These are phyloP conservation scores for Meloidogyne floridensis DNA, from an alignment of 1,140 invertebrate species.

Conservation along the genomic window DNA sequence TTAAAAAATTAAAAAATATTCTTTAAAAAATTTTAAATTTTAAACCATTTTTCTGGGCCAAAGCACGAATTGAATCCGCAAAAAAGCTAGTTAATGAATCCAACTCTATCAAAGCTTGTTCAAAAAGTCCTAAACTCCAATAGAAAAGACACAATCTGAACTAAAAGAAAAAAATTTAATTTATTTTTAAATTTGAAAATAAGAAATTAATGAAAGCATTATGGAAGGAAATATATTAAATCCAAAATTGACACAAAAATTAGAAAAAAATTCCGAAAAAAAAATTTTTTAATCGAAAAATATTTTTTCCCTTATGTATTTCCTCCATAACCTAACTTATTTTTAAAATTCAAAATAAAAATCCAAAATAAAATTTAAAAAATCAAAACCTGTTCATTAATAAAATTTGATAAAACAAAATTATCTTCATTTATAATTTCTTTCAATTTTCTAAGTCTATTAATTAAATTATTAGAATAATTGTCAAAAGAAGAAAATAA, in stretches of 20 bases:
- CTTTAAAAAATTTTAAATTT: too few species aligned
- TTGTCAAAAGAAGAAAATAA: conserved; percentile 43
- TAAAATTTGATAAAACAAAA: conserved; percentile 18
- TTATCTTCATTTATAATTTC: conserved; percentile 14
- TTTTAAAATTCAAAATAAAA: too few species aligned
- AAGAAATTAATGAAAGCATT: too few species aligned
- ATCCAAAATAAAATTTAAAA: background rate
- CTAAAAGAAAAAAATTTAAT: conserved; percentile 37
- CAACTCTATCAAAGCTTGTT: conserved; percentile 43
- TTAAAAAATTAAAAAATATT: background rate
- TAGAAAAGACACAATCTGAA: conserved; percentile 49
- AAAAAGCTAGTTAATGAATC: conserved; percentile 35
- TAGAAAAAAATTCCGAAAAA: background rate
- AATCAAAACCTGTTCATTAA: conserved; percentile 36
- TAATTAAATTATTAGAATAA: conserved; percentile 23
- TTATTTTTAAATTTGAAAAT: background rate
- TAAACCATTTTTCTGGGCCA: conserved; percentile 22
- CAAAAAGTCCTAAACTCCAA: conserved; percentile 49
- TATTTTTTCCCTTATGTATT: background rate
- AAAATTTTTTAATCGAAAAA: background rate
- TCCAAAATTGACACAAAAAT: background rate
- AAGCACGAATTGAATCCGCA: conserved; percentile 17
- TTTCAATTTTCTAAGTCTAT: conserved; percentile 35
- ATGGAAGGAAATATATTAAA: background rate
- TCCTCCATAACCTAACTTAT: background rate